Evolutionary conservation across 2,113 vertebrate genomes (phyloP), one percentile per base, ranked within the genome.

Genomic region (Vulpes ferrilata): DNA sequence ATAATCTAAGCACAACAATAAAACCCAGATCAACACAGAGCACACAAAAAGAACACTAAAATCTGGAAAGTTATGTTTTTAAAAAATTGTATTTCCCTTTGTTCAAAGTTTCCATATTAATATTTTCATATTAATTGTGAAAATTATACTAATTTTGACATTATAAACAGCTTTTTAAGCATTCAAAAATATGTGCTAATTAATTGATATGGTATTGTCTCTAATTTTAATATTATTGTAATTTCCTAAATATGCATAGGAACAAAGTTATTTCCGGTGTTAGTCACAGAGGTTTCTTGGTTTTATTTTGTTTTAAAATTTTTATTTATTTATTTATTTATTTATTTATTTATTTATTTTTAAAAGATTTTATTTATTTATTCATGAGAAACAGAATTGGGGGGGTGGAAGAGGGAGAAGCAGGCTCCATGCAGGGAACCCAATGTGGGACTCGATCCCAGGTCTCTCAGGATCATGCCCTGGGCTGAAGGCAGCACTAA

Each of bases 101-200:
- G 5, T 62, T 88, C 25, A 85, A 90, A 90, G 57, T 88, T 15
- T 60, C 3, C 25, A 71, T 59, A 35, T 53, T 88, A 79, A 83
- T 81, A 73, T 80, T 59, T 85, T 22, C 55, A 53, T 67, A 38
- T 22, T 91, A 35, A 35, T 35, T 35, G 55, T 57, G 25, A 76
- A 83, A 92, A 73, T 51, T 43, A 55, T 10, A 85, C 51, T 64
- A 87, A 81, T 78, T 90, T 80, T 22, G 51, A 95, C 80, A 92
- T 48, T 85, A 43, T 16, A 91, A 93, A 48, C 1, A 87, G 2
- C 10, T 78, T 92, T 78, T 48, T 7, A 93, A 85, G 13, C 11
- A n/a, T n/a, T n/a, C n/a, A 76, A 96, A 97, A 87, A 76, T 43
- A 19, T 60, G 11, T 57, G 11, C 32, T 95, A 74, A 93, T 65